Base-by-base conservation (phyloP, 2,797 vertebrate genomes). In the Xiphophorus birchmanni region DNA sequence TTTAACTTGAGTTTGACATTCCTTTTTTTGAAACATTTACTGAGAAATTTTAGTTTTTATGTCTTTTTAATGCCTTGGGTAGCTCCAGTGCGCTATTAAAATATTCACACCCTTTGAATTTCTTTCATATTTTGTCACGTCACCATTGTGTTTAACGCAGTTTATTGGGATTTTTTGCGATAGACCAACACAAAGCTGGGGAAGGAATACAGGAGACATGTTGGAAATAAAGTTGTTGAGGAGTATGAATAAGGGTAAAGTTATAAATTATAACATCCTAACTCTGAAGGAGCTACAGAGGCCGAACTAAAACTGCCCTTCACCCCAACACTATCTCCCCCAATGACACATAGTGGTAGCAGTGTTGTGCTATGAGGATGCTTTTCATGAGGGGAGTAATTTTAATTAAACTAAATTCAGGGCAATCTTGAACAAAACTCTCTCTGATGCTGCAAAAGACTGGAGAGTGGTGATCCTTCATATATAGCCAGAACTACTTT, bases 41-140 rank as follows among this genome's bases (percentile, higher is more conserved):
- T 87, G 82, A 83, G 78, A 56, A 83, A 84, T 82, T 84, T 87
- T 87, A 78, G 85, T 42, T 75, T 91, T 92, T 82, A 88, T 91
- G 84, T 89, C 85, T 85, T 89, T 84, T 42, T 76, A 77, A 89
- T 83, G 80, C 54, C 77, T 84, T 87, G 83, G 79, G 89, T 80
- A 80, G 87, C 83, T 89, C 75, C 79, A n/a, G 69, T 45, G 12
- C 12, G 6, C 26, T 45, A 15, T n/a, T 6, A n/a, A 47, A 15
- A 5, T 45, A 29, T 45, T n/a, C 26, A 45, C 35, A 47, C 26
- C 11, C 12, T 13, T 45, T 45, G 12, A 40, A 5, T 45, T 45
- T 29, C 29, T 45, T 72, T 3, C 1, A 42, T 13, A 72, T 72
- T 72, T 29, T 45, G 42, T 72, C 13, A n/a, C 5, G n/a, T 72